Evolutionary conservation across 2,113 vertebrate genomes (phyloP), one percentile per base, ranked within the genome.

Genomic region (Eolophus roseicapilla): DNA sequence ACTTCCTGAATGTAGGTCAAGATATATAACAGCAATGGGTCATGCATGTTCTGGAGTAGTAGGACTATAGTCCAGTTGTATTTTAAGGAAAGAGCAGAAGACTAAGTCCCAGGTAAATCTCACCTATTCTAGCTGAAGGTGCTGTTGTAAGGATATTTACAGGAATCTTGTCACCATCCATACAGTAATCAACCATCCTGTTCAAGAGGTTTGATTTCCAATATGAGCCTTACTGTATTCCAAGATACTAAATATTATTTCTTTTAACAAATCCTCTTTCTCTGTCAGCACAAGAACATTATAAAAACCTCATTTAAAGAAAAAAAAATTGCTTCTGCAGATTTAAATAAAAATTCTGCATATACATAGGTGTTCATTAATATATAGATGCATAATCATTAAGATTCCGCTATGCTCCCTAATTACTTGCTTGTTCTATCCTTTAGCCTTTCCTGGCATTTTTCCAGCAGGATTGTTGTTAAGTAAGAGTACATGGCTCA

Each of bases 201-300:
- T 70, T 79, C 27, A 70, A 70, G 28, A 79, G 4, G 31, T 53
- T 50, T 63, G 17, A 62, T 57, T 75, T 60, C n/a, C 35, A 14
- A 4, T 27, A 20, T n/a, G 3, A 23, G 11, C 8, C 6, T 41
- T 90, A 29, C 3, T 0, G 1, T 63, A 39, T 59, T 70, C 29
- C 13, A 73, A 82, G 25, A 23, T 27, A 21, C 3, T 2, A 70
- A 37, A 75, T 55, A 12, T 10, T 9, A 28, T 57, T 63, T 69
- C 3, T 78, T 85, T 80, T 37, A 67, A 43, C 5, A 67, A 75
- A 57, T 52, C 5, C 3, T 75, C 5, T 62, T 64, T 65, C 27
- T 39, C 5, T 88, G 18, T 39, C 52, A 82, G n/a, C 16, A n/a
- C 37, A 77, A 59, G 11, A 78, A 53, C 5, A 73, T 17, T 17